Conservation (phyloP, 2,888 invertebrate species). For the Tanypteryx hageni region DNA sequence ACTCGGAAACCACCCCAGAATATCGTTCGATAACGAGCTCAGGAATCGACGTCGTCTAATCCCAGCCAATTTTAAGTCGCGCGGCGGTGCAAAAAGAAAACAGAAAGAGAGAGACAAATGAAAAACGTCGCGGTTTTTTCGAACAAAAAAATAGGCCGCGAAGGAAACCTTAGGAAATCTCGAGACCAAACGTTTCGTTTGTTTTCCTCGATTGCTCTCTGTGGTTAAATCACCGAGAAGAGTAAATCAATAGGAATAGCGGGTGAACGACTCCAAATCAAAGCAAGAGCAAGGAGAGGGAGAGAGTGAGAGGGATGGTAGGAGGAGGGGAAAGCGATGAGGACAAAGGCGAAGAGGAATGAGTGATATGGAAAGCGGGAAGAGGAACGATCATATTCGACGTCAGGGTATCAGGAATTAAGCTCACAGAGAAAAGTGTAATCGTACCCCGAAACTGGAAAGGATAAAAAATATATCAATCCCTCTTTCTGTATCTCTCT, state of each 20-base stretch:
- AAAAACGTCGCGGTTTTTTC: neutral
- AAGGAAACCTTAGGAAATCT: neutral
- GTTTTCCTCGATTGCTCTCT: neutral
- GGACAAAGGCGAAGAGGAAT: neutral
- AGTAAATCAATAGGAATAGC: neutral
- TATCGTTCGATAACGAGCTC: neutral
- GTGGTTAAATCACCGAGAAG: neutral
- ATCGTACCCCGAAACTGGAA: too few relatives aligned
- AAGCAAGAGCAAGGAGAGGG: neutral
- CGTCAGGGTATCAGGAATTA: neutral
- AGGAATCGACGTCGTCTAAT: neutral
- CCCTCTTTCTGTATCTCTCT: neutral
- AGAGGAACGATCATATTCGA: neutral
- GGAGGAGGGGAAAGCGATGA: neutral
- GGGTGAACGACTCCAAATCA: neutral
- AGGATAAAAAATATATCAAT: neutral
- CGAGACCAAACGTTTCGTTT: neutral
- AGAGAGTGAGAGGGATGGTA: neutral
- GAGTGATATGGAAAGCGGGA: neutral
- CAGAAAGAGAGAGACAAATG: neutral
- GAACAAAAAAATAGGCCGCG: neutral
- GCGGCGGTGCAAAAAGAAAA: neutral
- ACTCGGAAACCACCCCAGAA: slow-evolving; percentile 4
- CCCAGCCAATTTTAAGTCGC: neutral
- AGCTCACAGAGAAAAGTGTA: too few relatives aligned